phyloP scores from a whole-genome alignment of 2,888 invertebrate species.

The Anthrax anthrax region DNA sequence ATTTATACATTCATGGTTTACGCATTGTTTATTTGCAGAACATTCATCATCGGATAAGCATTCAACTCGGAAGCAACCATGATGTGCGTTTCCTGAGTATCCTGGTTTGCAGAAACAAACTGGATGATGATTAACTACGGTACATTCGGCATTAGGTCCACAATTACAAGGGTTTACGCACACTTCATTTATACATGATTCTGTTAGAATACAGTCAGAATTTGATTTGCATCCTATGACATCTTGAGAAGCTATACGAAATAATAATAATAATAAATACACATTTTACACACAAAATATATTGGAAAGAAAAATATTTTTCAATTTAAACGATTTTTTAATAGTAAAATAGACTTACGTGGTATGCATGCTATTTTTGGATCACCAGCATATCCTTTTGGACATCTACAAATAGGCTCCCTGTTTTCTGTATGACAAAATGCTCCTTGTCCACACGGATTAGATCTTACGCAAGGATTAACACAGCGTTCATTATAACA shows the following conservation, averaged over 20 bases:
- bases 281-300: too few species aligned
- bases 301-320: background rate
- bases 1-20: slow-evolving; percentile 66
- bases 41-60: slow-evolving; percentile 76
- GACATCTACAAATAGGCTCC: slow-evolving; percentile 65
- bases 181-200: slow-evolving; percentile 66
- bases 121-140: slow-evolving; percentile 69
- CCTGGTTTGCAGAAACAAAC: slow-evolving; percentile 70
- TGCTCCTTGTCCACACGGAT: slow-evolving; percentile 65
- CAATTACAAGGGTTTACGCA: slow-evolving; percentile 78
- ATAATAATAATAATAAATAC: slow-evolving; percentile 11
- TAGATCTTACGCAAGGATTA: slow-evolving; percentile 55
- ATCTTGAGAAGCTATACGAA: slow-evolving; percentile 40
- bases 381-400: slow-evolving; percentile 60
- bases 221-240: slow-evolving; percentile 62
- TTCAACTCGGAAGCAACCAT: slow-evolving; percentile 64
- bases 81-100: slow-evolving; percentile 73
- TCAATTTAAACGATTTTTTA: background rate
- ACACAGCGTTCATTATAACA: slow-evolving; percentile 64
- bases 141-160: slow-evolving; percentile 68
- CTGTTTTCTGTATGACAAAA: slow-evolving; percentile 69
- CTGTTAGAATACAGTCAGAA: slow-evolving; percentile 65
- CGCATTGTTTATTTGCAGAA: slow-evolving; percentile 62
- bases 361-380: slow-evolving; percentile 57
- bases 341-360: slow-evolving; percentile 43